Conservation (phyloP, 2,888 invertebrate species). For the Phyto melanocephala region DNA sequence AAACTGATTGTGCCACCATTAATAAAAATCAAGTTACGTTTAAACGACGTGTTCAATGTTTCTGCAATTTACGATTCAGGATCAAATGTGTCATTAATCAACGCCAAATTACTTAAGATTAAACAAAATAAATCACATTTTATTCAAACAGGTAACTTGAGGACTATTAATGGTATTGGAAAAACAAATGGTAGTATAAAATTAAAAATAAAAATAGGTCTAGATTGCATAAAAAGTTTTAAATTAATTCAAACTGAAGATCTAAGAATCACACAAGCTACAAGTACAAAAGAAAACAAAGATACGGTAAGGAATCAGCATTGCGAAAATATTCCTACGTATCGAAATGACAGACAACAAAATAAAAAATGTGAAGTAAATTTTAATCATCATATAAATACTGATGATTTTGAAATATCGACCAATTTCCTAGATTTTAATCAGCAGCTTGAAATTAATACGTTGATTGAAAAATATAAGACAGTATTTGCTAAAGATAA, state of each 20-base stretch:
- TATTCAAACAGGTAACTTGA: constrained; percentile 11
- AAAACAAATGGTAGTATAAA: constrained; percentile 1
- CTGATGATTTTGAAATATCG: neutral
- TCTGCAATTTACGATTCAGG: constrained; percentile 45
- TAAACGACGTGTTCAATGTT: constrained; percentile 18
- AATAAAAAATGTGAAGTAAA: constrained; percentile 49
- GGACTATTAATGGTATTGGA: constrained; percentile 5
- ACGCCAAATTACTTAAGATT: constrained; percentile 24
- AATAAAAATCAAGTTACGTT: constrained; percentile 31
- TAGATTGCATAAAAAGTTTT: constrained; percentile 10
- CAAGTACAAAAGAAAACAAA: neutral
- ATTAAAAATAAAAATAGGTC: constrained; percentile 5
- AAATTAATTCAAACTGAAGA: constrained; percentile 15
- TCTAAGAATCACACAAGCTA: constrained; percentile 18
- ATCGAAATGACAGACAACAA: neutral
- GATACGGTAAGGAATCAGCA: too few relatives aligned
- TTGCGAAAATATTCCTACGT: neutral
- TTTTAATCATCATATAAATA: constrained; percentile 52
- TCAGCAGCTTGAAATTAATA: constrained; percentile 10
- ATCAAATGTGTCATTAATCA: constrained; percentile 30
- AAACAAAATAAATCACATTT: constrained; percentile 7
- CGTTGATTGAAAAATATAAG: constrained; percentile 65
- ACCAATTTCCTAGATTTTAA: neutral
- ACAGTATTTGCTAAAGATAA: constrained; percentile 67
- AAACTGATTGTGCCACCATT: constrained; percentile 52